Evolutionary conservation across 2,888 invertebrate species (phyloP).

Genomic region (Tyria jacobaeae): DNA sequence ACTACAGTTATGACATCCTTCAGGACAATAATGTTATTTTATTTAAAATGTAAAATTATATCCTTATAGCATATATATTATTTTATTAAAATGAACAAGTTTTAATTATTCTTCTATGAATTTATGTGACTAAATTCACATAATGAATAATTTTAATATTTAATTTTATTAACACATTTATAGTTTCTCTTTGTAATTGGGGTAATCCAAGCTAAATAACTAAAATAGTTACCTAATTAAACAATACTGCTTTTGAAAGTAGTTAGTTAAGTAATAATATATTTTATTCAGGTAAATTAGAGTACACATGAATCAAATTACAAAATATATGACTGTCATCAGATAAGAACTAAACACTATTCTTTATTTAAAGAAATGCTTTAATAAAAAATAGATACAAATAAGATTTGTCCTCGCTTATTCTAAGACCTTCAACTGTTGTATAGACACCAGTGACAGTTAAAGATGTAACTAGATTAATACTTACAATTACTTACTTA

Average conservation of each 20-base stretch:
- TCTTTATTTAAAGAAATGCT: constrained; percentile 17
- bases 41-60: neutral
- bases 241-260: neutral
- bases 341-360: neutral
- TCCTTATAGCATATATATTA: too few species aligned
- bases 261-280: neutral
- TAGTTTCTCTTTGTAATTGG: neutral
- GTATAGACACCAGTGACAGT: neutral
- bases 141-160: neutral
- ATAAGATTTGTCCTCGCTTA: constrained; percentile 6
- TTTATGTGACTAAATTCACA: neutral
- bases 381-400: constrained; percentile 18
- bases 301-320: neutral
- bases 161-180: neutral
- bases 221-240: too few species aligned
- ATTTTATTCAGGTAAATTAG: neutral
- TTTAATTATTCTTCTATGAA: neutral
- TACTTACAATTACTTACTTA: neutral
- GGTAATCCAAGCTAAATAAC: too few species aligned
- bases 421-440: constrained; percentile 7
- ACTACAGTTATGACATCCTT: too few species aligned
- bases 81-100: too few species aligned
- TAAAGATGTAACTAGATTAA: neutral
- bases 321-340: neutral
- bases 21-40: too few species aligned